phyloP scores from a whole-genome alignment of 1,140 invertebrate species.

The Acromyrmex echinatior region DNA sequence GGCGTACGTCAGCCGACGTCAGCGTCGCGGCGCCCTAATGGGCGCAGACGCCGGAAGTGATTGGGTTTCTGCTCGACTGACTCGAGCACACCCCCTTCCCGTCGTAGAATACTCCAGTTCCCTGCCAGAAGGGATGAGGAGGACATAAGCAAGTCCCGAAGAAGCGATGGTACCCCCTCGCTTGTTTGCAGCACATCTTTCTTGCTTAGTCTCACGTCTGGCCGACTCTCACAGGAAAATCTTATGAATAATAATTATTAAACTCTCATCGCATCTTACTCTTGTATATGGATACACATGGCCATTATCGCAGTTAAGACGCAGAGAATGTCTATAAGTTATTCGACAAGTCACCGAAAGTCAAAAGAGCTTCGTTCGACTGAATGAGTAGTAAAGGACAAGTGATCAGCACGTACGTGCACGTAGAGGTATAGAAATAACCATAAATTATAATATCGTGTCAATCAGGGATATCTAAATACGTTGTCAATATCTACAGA shows the following conservation, averaged over 20 bases:
- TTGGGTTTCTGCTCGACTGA: conserved; percentile 87
- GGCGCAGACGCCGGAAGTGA: conserved; percentile 88
- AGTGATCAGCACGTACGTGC: conserved; percentile 48
- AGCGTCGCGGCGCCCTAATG: conserved; percentile 87
- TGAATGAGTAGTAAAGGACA: conserved; percentile 22
- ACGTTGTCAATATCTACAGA: neutral
- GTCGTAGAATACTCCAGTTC: conserved; percentile 75
- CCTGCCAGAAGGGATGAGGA: conserved; percentile 72
- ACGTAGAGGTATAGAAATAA: neutral
- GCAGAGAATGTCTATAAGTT: conserved; percentile 3
- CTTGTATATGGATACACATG: conserved; percentile 1
- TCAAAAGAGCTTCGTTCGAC: conserved; percentile 29
- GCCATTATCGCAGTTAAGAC: conserved; percentile 36
- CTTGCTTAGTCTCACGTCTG: conserved; percentile 85
- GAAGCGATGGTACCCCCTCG: conserved; percentile 67
- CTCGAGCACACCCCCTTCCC: conserved; percentile 81
- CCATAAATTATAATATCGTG: conserved; percentile 35
- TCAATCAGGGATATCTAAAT: neutral
- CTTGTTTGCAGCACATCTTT: conserved; percentile 85
- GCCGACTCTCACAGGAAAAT: conserved; percentile 80
- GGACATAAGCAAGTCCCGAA: conserved; percentile 69
- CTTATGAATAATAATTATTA: conserved; percentile 87
- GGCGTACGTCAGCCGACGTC: conserved; percentile 86
- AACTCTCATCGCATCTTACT: conserved; percentile 75
- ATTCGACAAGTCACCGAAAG: conserved; percentile 37